phyloP scores from a whole-genome alignment of 2,797 vertebrate species.

The Xerus rutilus region DNA sequence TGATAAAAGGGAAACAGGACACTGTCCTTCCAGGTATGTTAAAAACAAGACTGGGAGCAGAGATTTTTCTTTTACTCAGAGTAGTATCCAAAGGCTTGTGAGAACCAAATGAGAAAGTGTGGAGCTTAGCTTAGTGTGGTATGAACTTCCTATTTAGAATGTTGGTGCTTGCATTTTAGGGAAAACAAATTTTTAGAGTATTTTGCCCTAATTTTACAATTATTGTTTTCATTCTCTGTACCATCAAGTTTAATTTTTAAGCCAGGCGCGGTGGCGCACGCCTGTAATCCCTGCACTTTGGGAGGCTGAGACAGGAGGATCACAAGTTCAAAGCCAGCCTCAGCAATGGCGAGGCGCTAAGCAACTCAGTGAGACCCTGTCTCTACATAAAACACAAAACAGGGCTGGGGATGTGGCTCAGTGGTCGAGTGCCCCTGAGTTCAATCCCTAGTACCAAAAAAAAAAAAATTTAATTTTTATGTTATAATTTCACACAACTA shows the following conservation, averaged over 20 bases:
- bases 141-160: neutral
- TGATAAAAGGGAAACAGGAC: neutral
- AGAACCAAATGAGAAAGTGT: neutral
- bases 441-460: too few species aligned
- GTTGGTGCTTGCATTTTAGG: neutral
- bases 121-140: neutral
- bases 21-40: neutral
- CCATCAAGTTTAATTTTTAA: neutral
- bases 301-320: too few species aligned
- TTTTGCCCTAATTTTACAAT: neutral
- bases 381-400: too few species aligned
- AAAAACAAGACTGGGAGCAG: neutral
- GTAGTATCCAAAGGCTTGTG: neutral
- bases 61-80: neutral
- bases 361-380: too few species aligned
- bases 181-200: constrained; percentile 2
- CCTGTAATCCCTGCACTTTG: too few species aligned
- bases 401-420: too few species aligned
- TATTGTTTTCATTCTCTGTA: neutral
- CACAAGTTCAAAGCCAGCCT: too few species aligned
- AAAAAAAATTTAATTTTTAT: neutral
- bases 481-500: neutral
- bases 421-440: too few species aligned
- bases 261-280: too few species aligned
- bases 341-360: too few species aligned